Percentiles rank a stretch among this genome's conserved stretches.
Conservation (phyloP, 2,888 invertebrate genomes). For the Stegophylla sp. region DNA sequence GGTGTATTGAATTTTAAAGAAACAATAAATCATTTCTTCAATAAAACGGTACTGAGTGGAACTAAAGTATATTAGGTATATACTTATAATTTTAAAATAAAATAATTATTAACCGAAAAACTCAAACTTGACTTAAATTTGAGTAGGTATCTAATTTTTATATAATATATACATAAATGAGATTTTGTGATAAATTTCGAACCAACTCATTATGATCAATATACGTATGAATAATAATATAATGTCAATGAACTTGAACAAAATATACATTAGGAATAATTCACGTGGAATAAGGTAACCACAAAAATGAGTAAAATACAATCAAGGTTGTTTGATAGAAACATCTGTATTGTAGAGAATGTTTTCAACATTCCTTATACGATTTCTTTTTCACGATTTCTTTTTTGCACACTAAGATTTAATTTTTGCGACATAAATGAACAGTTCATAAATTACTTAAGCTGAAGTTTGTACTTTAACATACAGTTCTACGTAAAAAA, state of each 20-base stretch:
- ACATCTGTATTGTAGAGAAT: constrained; percentile 34
- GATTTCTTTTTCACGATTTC: constrained; percentile 52
- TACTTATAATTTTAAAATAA: neutral
- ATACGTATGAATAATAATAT: neutral
- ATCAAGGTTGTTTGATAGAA: constrained; percentile 37
- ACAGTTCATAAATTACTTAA: neutral
- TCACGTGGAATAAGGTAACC: constrained; percentile 24
- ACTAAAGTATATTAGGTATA: too few relatives aligned
- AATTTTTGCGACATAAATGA: constrained; percentile 6
- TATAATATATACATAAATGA: neutral
- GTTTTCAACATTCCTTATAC: constrained; percentile 47
- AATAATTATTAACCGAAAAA: neutral
- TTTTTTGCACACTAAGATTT: constrained; percentile 26
- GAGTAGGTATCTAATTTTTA: neutral
- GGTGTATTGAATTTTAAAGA: too few relatives aligned
- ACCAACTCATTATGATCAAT: constrained; percentile 9
- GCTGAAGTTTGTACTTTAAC: too few relatives aligned
- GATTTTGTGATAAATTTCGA: neutral
- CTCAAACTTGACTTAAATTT: neutral
- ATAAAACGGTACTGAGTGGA: too few relatives aligned
- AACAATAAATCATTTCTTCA: too few relatives aligned
- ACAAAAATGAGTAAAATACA: constrained; percentile 37
- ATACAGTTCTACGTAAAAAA: too few relatives aligned
- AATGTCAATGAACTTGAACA: constrained; percentile 29
- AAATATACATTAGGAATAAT: constrained; percentile 14